phyloP scores from a whole-genome alignment of 2,797 vertebrate genomes.

The Siniperca obscura region DNA sequence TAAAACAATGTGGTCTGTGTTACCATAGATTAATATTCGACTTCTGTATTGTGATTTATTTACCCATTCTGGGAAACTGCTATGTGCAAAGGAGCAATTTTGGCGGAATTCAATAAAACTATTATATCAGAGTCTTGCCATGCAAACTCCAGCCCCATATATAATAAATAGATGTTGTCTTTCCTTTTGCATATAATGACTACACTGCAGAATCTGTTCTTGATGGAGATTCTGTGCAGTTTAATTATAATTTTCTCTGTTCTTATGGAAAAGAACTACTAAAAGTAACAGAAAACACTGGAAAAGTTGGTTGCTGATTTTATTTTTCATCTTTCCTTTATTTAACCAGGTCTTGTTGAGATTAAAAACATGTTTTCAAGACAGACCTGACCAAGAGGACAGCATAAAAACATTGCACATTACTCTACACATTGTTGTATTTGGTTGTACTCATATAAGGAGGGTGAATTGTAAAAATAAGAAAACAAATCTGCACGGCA shows the following conservation, averaged over 20 bases:
- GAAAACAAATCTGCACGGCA: not conserved
- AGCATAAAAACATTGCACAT: not conserved
- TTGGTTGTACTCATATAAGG: not conserved
- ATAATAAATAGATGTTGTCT: not conserved
- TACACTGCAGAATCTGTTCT: not conserved
- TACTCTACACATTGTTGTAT: not conserved
- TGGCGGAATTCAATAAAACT: not conserved
- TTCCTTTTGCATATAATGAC: not conserved
- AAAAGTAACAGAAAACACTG: not conserved
- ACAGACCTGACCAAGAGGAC: not conserved
- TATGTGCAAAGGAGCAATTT: not conserved
- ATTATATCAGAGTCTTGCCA: not conserved
- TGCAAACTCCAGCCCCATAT: not conserved
- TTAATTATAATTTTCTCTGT: not conserved
- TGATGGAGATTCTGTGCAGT: not conserved
- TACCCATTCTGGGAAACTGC: not conserved
- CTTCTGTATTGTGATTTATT: not conserved
- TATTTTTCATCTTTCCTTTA: not conserved
- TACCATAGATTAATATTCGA: not conserved
- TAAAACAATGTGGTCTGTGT: not conserved
- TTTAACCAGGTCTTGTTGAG: not conserved
- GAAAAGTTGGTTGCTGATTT: not conserved
- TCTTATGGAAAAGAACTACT: not conserved
- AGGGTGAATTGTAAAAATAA: not conserved
- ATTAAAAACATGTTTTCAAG: not conserved